Evolutionary conservation across 2,113 vertebrate genomes (phyloP).

Genomic region (Paralichthys olivaceus): DNA sequence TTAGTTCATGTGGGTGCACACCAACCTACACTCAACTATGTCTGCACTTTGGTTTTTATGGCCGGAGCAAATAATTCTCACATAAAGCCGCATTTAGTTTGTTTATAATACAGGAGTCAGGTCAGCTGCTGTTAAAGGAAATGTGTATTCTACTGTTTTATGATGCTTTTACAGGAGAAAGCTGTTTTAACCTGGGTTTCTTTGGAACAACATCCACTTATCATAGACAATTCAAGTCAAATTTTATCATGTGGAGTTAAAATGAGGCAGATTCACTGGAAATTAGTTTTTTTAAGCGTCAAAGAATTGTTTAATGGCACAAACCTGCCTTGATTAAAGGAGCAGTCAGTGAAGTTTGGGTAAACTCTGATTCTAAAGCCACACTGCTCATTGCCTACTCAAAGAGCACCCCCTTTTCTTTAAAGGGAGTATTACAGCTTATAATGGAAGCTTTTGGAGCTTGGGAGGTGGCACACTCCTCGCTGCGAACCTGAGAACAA

Average conservation of each 20-base stretch:
- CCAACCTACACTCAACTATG: conserved; percentile 28
- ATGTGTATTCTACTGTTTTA: background rate
- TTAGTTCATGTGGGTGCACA: conserved; percentile 48
- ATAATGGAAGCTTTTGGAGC: background rate
- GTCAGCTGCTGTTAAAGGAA: background rate
- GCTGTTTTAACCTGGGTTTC: background rate
- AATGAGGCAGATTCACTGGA: too few species aligned
- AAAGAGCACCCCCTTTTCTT: conserved; percentile 65
- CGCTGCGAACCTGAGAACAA: background rate
- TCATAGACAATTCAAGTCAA: too few species aligned
- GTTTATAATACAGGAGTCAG: conserved; percentile 25
- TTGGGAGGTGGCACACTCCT: background rate
- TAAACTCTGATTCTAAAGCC: background rate
- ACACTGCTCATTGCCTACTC: conserved; percentile 44
- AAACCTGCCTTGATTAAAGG: conserved; percentile 10
- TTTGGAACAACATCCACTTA: background rate
- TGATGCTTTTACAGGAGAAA: background rate
- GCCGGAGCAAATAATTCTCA: conserved; percentile 13
- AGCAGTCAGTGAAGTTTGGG: conserved; percentile 33
- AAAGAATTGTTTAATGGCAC: background rate
- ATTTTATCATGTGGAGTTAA: too few species aligned
- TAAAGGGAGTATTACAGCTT: conserved; percentile 31
- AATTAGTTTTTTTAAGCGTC: too few species aligned
- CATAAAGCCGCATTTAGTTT: conserved; percentile 37
- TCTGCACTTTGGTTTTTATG: conserved; percentile 42